These are phyloP conservation scores for Sorex maritimensis DNA, from an alignment of 2,797 vertebrate species.

Conservation along the genomic window DNA sequence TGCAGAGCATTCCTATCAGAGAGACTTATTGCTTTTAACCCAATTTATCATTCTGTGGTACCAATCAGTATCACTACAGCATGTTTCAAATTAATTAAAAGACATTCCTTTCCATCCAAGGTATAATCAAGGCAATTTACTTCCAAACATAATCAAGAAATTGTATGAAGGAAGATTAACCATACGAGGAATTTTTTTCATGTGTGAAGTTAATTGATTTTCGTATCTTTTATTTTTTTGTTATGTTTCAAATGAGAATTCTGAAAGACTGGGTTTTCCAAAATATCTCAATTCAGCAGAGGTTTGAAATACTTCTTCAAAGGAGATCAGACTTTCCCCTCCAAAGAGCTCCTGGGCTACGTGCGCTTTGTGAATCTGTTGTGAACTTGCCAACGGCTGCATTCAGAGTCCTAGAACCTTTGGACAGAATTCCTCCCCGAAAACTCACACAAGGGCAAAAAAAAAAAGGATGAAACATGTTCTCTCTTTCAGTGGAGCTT, in stretches of 20 bases:
- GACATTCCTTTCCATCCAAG: constrained; percentile 87
- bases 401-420: constrained; percentile 64
- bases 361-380: constrained; percentile 45
- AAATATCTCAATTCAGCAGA: constrained; percentile 80
- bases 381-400: constrained; percentile 40
- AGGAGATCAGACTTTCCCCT: constrained; percentile 81
- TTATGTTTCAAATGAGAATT: constrained; percentile 86
- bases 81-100: constrained; percentile 91
- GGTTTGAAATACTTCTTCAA: constrained; percentile 85
- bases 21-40: constrained; percentile 76
- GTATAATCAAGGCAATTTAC: constrained; percentile 91
- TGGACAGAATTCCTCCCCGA: constrained; percentile 69
- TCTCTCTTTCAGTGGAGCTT: constrained; percentile 68
- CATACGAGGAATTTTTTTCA: constrained; percentile 88
- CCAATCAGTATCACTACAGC: constrained; percentile 83
- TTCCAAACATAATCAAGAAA: constrained; percentile 90
- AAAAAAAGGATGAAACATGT: constrained; percentile 2
- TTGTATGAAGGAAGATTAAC: constrained; percentile 87
- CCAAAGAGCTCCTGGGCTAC: constrained; percentile 66
- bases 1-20: constrained; percentile 78
- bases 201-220: constrained; percentile 91
- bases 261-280: constrained; percentile 79
- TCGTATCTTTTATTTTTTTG: constrained; percentile 80
- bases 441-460: constrained; percentile 3
- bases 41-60: constrained; percentile 86